Conservation (phyloP, 2,888 invertebrate genomes). For the Acronicta aceris region DNA sequence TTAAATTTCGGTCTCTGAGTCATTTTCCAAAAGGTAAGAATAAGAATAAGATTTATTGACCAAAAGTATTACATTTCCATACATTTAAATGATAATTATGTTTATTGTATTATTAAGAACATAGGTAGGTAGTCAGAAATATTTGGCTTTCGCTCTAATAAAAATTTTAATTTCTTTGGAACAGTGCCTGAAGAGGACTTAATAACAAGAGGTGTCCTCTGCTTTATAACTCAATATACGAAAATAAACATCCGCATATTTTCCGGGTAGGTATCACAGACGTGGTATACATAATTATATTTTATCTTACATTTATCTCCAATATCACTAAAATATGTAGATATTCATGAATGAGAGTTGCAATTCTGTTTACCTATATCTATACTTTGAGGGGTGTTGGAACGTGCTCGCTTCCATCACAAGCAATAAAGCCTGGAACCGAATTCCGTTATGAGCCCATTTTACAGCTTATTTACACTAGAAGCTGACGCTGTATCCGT, state of each 20-base stretch:
- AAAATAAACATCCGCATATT: neutral
- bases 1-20: too few relatives aligned
- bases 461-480: conserved; percentile 61
- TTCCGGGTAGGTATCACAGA: neutral
- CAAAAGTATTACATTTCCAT: too few relatives aligned
- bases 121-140: too few relatives aligned
- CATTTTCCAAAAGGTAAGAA: too few relatives aligned
- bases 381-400: conserved; percentile 42
- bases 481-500: conserved; percentile 28
- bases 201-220: too few relatives aligned
- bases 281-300: conserved; percentile 3
- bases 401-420: conserved; percentile 51
- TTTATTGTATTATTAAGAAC: too few relatives aligned
- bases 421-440: conserved; percentile 62
- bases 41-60: too few relatives aligned
- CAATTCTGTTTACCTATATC: conserved; percentile 30
- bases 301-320: conserved; percentile 12
- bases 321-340: conserved; percentile 11
- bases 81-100: too few relatives aligned
- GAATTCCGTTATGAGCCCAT: conserved; percentile 61
- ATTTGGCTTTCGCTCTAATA: too few relatives aligned
- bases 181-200: neutral
- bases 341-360: conserved; percentile 26
- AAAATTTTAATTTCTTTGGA: too few relatives aligned
- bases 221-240: neutral